These are phyloP conservation scores for Protobothrops mucrosquamatus DNA, from an alignment of 2,113 vertebrate species.

Conservation along the genomic window DNA sequence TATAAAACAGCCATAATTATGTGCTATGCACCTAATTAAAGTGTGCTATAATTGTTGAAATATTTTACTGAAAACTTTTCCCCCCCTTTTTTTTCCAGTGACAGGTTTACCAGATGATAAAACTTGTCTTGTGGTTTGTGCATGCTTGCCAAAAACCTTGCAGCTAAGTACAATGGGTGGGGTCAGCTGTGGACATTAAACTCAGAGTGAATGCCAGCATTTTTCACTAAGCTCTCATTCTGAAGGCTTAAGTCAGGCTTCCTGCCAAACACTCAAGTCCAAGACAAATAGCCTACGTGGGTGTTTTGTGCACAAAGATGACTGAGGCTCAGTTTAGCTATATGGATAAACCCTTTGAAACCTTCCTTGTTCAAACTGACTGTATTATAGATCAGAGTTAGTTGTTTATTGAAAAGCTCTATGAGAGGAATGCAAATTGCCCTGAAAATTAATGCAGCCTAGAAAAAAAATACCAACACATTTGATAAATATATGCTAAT, in stretches of 20 bases:
- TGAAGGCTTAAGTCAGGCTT: conserved; percentile 68
- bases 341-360: conserved; percentile 68
- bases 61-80: conserved; percentile 78
- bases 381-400: conserved; percentile 55
- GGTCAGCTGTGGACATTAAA: conserved; percentile 70
- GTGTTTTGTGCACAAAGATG: conserved; percentile 69
- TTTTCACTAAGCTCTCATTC: conserved; percentile 69
- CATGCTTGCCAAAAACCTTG: conserved; percentile 73
- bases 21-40: conserved; percentile 72
- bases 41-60: conserved; percentile 74
- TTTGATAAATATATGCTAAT: conserved; percentile 7
- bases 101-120: conserved; percentile 81
- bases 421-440: conserved; percentile 40
- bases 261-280: conserved; percentile 67
- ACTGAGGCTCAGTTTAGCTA: conserved; percentile 68
- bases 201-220: conserved; percentile 60
- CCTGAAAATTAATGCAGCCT: conserved; percentile 24
- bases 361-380: conserved; percentile 49
- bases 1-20: conserved; percentile 73
- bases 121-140: conserved; percentile 83
- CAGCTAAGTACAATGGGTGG: conserved; percentile 68
- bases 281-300: conserved; percentile 73
- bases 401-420: conserved; percentile 50
- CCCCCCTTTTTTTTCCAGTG: conserved; percentile 65
- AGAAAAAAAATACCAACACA: not conserved